Base-by-base conservation (phyloP, 1,140 invertebrate species). In the Trachelipus rathkii region DNA sequence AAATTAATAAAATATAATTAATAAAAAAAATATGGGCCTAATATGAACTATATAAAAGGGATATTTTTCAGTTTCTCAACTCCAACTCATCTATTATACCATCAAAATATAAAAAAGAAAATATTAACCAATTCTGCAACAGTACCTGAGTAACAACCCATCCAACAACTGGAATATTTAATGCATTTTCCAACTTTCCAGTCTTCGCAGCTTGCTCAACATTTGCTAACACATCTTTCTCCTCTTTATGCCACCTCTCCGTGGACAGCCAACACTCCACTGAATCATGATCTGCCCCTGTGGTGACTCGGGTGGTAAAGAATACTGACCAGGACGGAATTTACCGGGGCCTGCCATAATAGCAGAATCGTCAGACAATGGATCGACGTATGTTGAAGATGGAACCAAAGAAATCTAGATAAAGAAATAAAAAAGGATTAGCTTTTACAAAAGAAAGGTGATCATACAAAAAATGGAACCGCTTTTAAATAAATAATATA, bases 221-320 rank as follows among this genome's bases (percentile, higher is more conserved):
- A 66, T 89, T 87, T 21, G 88, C 87, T 10, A 92, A 85, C 13
- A 89, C 83, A 21, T 88, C 85, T 78, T 86, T 83, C 70, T 86
- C 83, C 60, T 88, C 87, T 71, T 46, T 84, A 82, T 89, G 88
- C 87, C 87, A 92, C 83, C 73, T 88, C 87, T 7, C 87, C 87
- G 8, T 89, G 88, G 88, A 83, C 91, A 92, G 10, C 91, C 91
- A 74, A 92, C 89, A 87, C 90, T 84, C 19, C 83, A 83, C 76
- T 82, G 73, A 46, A 81, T 19, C 83, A 88, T 87, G 87, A 88
- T 89, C 11, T 89, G 87, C 6, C 90, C 50, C 50, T 60, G 50
- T 13, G 50, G 50, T 60, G 50, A 82, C 45, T 87, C 81, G 23
- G 86, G 85, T 7, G 84, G 83, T 71, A 86, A 85, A 77, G 87